These are phyloP conservation scores for Ptychodera flava DNA, from an alignment of 35 echinoderm and acorn worm species.

Conservation along the genomic window DNA sequence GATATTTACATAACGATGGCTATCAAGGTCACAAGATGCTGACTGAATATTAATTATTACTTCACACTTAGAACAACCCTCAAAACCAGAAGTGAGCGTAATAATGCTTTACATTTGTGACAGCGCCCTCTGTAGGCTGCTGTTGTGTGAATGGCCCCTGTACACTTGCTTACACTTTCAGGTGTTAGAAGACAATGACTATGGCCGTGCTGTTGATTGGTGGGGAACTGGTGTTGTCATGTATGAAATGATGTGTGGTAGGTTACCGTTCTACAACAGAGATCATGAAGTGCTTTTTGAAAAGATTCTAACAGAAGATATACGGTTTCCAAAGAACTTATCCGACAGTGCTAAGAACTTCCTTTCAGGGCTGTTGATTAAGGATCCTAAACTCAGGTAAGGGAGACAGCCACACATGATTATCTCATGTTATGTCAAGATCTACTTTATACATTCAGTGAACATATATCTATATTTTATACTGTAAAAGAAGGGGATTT, in stretches of 20 bases:
- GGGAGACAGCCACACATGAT: too few relatives aligned
- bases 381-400: slow-evolving; percentile 85
- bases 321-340: slow-evolving; percentile 78
- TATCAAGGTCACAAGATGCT: too few relatives aligned
- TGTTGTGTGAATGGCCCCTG: neutral
- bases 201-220: slow-evolving; percentile 96
- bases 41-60: too few relatives aligned
- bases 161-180: too few relatives aligned
- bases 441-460: too few relatives aligned
- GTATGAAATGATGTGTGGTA: slow-evolving; percentile 98
- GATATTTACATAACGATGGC: too few relatives aligned
- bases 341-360: slow-evolving; percentile 49
- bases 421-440: too few relatives aligned
- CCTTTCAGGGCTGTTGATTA: slow-evolving; percentile 62
- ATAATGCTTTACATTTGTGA: too few relatives aligned
- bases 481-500: too few relatives aligned
- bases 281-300: slow-evolving; percentile 97
- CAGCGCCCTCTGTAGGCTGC: neutral
- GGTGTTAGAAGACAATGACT: slow-evolving; percentile 98
- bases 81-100: too few relatives aligned
- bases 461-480: too few relatives aligned
- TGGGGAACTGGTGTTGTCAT: slow-evolving; percentile 98
- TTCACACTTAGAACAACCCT: too few relatives aligned
- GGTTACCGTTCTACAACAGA: slow-evolving; percentile 89
- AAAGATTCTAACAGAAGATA: slow-evolving; percentile 68